Percentiles rank a stretch among this genome's conserved stretches.
These are phyloP conservation scores for Trypoxylon attenuatum DNA, from an alignment of 2,888 invertebrate species.

Conservation along the genomic window DNA sequence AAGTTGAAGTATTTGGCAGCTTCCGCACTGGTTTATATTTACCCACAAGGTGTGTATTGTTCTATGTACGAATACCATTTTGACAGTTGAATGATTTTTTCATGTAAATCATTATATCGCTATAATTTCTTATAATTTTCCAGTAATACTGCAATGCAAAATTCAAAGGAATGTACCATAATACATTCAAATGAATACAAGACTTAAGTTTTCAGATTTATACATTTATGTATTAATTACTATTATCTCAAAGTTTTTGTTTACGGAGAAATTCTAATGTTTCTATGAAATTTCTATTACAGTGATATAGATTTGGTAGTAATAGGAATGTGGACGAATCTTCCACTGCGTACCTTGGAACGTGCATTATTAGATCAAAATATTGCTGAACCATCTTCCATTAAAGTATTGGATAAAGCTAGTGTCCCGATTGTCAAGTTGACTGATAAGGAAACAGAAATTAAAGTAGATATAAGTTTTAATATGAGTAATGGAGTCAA, in stretches of 20 bases:
- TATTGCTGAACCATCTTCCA: conserved; percentile 91
- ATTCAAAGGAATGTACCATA: too few relatives aligned
- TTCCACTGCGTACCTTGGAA: conserved; percentile 93
- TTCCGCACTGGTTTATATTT: conserved; percentile 98
- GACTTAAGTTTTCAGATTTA: background rate
- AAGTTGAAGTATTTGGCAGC: conserved; percentile 98
- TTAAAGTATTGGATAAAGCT: conserved; percentile 98
- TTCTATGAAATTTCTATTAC: conserved; percentile 41
- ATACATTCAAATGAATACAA: too few relatives aligned
- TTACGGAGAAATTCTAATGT: background rate
- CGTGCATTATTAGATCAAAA: conserved; percentile 91
- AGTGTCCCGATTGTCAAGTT: conserved; percentile 99
- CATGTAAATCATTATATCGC: too few relatives aligned
- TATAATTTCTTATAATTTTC: too few relatives aligned
- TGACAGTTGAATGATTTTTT: too few relatives aligned
- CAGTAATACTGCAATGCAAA: too few relatives aligned
- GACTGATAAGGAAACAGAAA: conserved; percentile 88
- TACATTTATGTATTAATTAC: background rate
- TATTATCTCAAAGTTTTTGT: background rate
- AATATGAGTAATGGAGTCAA: conserved; percentile 99
- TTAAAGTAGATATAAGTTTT: conserved; percentile 97
- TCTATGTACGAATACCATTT: conserved; percentile 31
- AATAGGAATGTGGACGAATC: conserved; percentile 90
- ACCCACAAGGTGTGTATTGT: conserved; percentile 86
- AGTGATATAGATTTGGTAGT: conserved; percentile 82